Evolutionary conservation across 2,888 invertebrate species (phyloP).

Genomic region (Eubasilissa splendida): DNA sequence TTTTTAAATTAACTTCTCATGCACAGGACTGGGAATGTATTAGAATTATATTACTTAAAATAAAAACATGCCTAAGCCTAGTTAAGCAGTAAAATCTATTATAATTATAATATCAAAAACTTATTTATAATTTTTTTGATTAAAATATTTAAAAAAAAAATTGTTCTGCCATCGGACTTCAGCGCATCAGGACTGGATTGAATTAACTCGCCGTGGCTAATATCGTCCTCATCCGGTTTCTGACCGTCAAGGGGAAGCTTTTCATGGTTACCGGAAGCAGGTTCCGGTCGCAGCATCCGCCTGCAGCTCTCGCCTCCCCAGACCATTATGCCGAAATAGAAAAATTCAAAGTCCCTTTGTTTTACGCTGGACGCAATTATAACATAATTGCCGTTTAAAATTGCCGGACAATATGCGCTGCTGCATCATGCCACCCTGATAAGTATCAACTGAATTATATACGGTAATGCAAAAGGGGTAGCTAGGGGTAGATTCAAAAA

Average conservation of each 20-base stretch:
- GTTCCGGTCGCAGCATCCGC: slow-evolving; percentile 48
- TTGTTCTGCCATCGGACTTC: not conserved
- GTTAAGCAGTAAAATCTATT: too few species aligned
- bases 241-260: slow-evolving; percentile 14
- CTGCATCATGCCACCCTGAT: slow-evolving; percentile 5
- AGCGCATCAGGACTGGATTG: slow-evolving; percentile 30
- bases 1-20: too few species aligned
- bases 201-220: slow-evolving; percentile 31
- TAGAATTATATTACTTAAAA: too few species aligned
- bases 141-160: not conserved
- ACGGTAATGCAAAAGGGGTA: slow-evolving; percentile 22
- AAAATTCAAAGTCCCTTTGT: slow-evolving; percentile 49
- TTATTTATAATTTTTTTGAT: too few species aligned
- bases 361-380: slow-evolving; percentile 46
- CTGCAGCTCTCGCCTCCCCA: slow-evolving; percentile 42
- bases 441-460: slow-evolving; percentile 19
- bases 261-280: slow-evolving; percentile 39
- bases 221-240: slow-evolving; percentile 25
- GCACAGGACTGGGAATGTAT: too few species aligned
- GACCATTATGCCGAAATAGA: slow-evolving; percentile 47
- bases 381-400: slow-evolving; percentile 49
- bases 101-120: too few species aligned
- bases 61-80: too few species aligned
- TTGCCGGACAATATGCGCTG: slow-evolving; percentile 44
- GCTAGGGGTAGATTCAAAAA: not conserved